Evolutionary conservation across 2,113 vertebrate genomes (phyloP).

Genomic region (Salvelinus sp.): DNA sequence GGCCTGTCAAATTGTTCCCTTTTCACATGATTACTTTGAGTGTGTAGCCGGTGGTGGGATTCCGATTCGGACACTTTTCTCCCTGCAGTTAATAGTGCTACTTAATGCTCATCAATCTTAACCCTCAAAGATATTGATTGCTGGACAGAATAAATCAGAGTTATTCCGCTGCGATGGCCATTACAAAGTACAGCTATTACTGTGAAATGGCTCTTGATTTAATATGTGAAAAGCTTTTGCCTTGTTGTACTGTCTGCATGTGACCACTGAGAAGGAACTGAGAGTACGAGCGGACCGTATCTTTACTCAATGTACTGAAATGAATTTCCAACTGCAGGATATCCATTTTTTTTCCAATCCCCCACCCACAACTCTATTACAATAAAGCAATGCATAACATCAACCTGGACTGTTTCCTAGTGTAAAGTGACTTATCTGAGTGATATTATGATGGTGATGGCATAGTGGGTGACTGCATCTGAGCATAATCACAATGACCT

Average conservation of each 20-base stretch:
- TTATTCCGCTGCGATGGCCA: slow-evolving; percentile 68
- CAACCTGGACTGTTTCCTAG: slow-evolving; percentile 26
- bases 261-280: neutral
- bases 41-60: slow-evolving; percentile 55
- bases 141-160: slow-evolving; percentile 74
- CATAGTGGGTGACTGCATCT: slow-evolving; percentile 35
- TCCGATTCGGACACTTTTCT: slow-evolving; percentile 61
- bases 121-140: slow-evolving; percentile 75
- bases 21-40: slow-evolving; percentile 66
- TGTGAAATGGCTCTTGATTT: slow-evolving; percentile 66
- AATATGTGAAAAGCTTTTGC: slow-evolving; percentile 43
- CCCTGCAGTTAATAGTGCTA: slow-evolving; percentile 69
- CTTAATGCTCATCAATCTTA: slow-evolving; percentile 73
- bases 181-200: slow-evolving; percentile 71
- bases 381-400: slow-evolving; percentile 32
- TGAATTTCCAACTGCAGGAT: slow-evolving; percentile 37
- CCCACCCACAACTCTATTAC: slow-evolving; percentile 29
- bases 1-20: slow-evolving; percentile 68
- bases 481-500: slow-evolving; percentile 32
- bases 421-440: slow-evolving; percentile 6
- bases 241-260: neutral
- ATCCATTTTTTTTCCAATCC: slow-evolving; percentile 6
- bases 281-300: slow-evolving; percentile 29
- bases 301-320: slow-evolving; percentile 41
- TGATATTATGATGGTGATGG: slow-evolving; percentile 11